Base-by-base conservation (phyloP, 2,113 vertebrate species). In the Leiothrix lutea region DNA sequence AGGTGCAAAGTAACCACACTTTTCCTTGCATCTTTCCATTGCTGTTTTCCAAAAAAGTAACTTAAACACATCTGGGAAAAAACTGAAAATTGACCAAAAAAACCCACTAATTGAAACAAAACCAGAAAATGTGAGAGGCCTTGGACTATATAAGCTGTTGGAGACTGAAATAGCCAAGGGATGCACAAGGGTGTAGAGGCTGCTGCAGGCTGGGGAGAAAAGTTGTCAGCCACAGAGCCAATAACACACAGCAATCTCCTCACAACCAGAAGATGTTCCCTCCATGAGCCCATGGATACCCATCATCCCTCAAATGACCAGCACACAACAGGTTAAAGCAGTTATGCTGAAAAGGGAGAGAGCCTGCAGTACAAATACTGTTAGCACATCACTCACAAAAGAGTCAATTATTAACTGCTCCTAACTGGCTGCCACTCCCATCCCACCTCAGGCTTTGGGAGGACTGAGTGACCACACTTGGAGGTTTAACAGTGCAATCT, bases 351-450 rank as follows among this genome's bases (percentile, higher is more conserved):
- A 74, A 84, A 26, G 20, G 20, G 44, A 92, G 62, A 67, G 51
- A 60, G 9, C 25, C 57, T 51, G 12, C 17, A 74, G 35, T 35
- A 15, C 80, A 92, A 91, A 91, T 56, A 81, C 1, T n/a, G 10
- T 78, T 67, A 88, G 66, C 28, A 77, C 36, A 60, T 54, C 45
- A 69, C 17, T 85, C 62, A 72, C 60, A 79, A 74, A 84, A 61
- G 73, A 81, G 73, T 95, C 58, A 95, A 87, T 94, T 36, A 95
- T 95, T 96, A 95, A 94, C 78, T 81, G 13, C 53, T 80, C 40
- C 73, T 87, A 89, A 95, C 80, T 69, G 90, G 65, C 40, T 84
- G 79, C 89, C 93, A 79, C 93, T 92, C 91, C 89, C 66, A 61
- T 79, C 61, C n/a, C 54, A 87, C 66, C 33, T 74, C 9, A 11